Evolutionary conservation across 92 coral and sea anemone genomes (phyloP).

Genomic region (Paragorgia papillata): DNA sequence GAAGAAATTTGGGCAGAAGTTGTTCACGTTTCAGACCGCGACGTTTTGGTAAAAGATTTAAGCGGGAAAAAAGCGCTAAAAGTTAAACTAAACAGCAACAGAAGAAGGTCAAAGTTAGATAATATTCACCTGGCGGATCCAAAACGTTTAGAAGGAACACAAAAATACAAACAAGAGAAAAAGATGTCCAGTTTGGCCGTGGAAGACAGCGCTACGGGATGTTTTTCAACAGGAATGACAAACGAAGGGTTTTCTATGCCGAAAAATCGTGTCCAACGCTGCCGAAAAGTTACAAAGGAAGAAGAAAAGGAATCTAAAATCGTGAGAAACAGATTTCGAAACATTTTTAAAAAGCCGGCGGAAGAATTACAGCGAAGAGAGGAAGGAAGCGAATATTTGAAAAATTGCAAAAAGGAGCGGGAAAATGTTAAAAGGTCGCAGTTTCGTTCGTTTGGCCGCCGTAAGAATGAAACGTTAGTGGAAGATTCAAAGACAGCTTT

Average conservation of each 20-base stretch:
- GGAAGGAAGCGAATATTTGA: neutral
- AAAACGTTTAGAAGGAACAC: slow-evolving; percentile 16
- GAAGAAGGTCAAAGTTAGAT: neutral
- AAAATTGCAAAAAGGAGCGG: neutral
- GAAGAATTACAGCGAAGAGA: neutral
- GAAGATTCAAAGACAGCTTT: neutral
- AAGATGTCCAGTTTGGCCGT: neutral
- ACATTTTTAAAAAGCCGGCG: neutral
- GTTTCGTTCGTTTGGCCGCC: neutral
- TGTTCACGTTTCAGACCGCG: slow-evolving; percentile 33
- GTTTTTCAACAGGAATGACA: neutral
- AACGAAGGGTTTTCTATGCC: neutral
- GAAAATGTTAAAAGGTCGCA: neutral
- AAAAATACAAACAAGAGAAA: neutral
- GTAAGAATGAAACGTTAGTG: neutral
- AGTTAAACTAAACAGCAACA: neutral
- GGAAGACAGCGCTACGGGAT: neutral
- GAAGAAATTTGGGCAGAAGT: slow-evolving; percentile 8
- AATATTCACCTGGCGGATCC: slow-evolving; percentile 17
- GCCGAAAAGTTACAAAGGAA: neutral
- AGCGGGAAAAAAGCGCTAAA: slow-evolving; percentile 5
- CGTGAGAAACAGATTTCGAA: neutral
- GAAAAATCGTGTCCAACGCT: neutral
- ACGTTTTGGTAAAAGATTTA: slow-evolving; percentile 8
- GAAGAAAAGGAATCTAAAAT: neutral